phyloP scores from a whole-genome alignment of 23 tunicate genomes.

The Ciona savignyi region DNA sequence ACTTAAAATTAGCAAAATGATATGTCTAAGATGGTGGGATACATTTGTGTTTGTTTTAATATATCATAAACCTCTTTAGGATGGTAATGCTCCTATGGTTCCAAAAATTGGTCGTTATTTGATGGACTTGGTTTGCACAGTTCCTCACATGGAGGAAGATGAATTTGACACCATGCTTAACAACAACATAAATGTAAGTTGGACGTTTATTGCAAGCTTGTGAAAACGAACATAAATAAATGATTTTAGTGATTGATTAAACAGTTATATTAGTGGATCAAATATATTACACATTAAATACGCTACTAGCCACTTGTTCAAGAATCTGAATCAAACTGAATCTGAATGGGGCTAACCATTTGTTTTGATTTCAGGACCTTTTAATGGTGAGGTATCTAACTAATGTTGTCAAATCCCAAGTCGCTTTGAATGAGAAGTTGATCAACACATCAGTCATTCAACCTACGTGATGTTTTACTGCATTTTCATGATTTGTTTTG shows the following conservation, averaged over 20 bases:
- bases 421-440: constrained; percentile 75
- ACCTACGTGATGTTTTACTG: constrained; percentile 29
- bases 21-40: too few species aligned
- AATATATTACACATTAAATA: too few species aligned
- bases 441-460: constrained; percentile 74
- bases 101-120: constrained; percentile 69
- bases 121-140: constrained; percentile 63
- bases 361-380: constrained; percentile 51
- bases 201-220: too few species aligned
- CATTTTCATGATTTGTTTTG: not conserved
- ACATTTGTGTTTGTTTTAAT: too few species aligned
- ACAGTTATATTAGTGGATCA: too few species aligned
- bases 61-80: too few species aligned
- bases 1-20: not conserved
- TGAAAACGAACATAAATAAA: not conserved
- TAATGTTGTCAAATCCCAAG: constrained; percentile 74
- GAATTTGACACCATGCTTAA: constrained; percentile 83
- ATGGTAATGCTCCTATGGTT: constrained; percentile 55
- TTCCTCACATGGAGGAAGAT: constrained; percentile 86
- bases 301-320: too few species aligned
- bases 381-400: constrained; percentile 79
- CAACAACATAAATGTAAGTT: constrained; percentile 86
- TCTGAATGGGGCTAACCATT: not conserved
- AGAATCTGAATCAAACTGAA: too few species aligned
- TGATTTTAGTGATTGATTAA: not conserved